Base-by-base conservation (phyloP, 1,140 invertebrate genomes). In the Sycophila sp. region DNA sequence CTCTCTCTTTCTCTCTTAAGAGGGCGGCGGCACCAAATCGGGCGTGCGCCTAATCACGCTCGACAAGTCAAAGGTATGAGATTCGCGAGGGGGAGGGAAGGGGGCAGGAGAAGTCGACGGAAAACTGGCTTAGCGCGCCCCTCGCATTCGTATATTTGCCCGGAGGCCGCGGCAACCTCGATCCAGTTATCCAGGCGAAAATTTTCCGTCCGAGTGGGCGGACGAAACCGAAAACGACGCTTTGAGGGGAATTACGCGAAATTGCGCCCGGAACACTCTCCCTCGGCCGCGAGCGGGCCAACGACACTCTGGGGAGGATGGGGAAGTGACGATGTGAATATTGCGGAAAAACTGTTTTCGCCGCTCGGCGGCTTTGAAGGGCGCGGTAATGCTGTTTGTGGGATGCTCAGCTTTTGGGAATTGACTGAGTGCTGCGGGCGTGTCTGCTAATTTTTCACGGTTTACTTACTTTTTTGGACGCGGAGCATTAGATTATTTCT, bases 41-140 rank as follows among this genome's bases (percentile, higher is more conserved):
- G 34, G 38, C 32, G 47, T 13, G 26, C 28, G 34, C 51, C 59
- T 72, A 55, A 63, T 72, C 71, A 69, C 71, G 71, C 65, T 59
- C 58, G 71, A 64, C 47, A 59, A 73, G 58, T 73, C 71, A 73
- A 73, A 73, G 71, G 22, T 30, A 19, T 40, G 40, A 10, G 32
- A 59, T 59, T 59, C 34, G 56, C 47, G 15, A 26, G 34, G 8
- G 34, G 19, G 55, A 30, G 28, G 17, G 15, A 26, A 19, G 8
- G 34, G 19, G 55, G n/a, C 13, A 58, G 28, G 10, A 15, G 55
- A 36, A 34, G 17, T 59, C 32, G 17, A 17, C 7, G 7, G 34
- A 59, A 38, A 38, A 59, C 36, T 42, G 34, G 34, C 56, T 59
- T 59, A 40, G 22, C 22, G 38, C 34, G 7, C 22, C 49, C 15